A percentile compares a stretch with the other conserved stretches of the same genome.
Conservation (phyloP, 2,113 vertebrate genomes). For the Theristicus caerulescens region DNA sequence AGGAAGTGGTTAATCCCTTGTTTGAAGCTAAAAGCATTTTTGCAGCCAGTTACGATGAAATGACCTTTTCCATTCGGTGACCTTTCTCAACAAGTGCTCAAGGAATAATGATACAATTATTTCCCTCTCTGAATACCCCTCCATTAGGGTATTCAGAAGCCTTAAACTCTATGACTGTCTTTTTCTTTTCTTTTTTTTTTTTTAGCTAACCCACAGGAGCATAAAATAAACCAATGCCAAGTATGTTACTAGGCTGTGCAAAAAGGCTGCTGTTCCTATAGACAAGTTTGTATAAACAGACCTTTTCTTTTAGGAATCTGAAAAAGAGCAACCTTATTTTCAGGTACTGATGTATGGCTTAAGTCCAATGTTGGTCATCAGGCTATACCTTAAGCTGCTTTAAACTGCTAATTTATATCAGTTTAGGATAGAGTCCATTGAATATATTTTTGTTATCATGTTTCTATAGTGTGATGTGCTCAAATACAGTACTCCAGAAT, state of each 20-base stretch:
- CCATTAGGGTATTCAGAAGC: neutral
- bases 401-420: neutral
- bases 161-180: neutral
- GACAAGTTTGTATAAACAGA: neutral
- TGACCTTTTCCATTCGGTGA: neutral
- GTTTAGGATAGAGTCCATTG: neutral
- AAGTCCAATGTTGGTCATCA: neutral
- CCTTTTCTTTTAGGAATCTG: neutral
- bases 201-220: neutral
- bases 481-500: neutral
- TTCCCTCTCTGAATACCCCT: neutral
- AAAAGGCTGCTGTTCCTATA: neutral
- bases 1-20: conserved; percentile 3
- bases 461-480: neutral
- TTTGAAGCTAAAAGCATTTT: conserved; percentile 4
- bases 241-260: neutral
- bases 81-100: neutral
- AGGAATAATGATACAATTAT: neutral
- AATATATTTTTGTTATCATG: neutral
- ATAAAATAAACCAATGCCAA: neutral
- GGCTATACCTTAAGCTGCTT: neutral
- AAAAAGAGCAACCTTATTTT: neutral
- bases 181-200: neutral
- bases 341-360: neutral
- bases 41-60: neutral